Evolutionary conservation across 2,113 vertebrate species (phyloP).

Genomic region (Limnothrissa miodon): DNA sequence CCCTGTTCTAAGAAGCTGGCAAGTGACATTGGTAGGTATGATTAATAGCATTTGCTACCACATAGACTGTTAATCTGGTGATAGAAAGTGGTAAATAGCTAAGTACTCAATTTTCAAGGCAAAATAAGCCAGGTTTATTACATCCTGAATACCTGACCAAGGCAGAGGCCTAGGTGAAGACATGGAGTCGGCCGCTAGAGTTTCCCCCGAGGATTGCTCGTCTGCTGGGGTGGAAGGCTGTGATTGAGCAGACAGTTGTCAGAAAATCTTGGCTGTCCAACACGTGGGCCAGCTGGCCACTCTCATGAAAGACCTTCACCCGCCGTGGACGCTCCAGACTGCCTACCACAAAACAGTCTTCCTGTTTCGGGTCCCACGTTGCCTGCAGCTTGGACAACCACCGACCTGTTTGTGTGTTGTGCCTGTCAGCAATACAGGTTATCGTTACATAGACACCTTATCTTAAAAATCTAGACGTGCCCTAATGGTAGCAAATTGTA

Average conservation of each 20-base stretch:
- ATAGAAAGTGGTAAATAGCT: no score
- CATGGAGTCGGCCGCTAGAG: constrained; percentile 74
- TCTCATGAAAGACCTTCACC: constrained; percentile 76
- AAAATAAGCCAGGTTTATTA: no score
- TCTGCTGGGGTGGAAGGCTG: constrained; percentile 74
- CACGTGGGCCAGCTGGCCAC: constrained; percentile 64
- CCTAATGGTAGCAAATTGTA: no score
- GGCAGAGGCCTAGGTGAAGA: constrained; percentile 64
- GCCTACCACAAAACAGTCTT: constrained; percentile 81
- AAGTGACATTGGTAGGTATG: no score
- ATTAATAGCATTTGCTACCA: no score
- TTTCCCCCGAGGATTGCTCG: constrained; percentile 80
- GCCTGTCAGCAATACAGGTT: constrained; percentile 57
- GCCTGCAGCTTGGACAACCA: constrained; percentile 80
- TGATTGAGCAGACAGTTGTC: constrained; percentile 74
- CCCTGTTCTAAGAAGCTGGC: no score
- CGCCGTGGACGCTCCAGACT: constrained; percentile 68
- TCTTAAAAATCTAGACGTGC: no score
- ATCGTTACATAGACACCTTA: neutral
- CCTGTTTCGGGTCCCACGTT: constrained; percentile 85
- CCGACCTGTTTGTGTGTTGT: constrained; percentile 73
- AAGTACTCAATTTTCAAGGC: no score
- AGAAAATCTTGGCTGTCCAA: constrained; percentile 67
- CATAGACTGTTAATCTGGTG: no score
- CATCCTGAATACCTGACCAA: neutral